These are phyloP conservation scores for Drosophila sordidula DNA, from an alignment of 2,888 invertebrate species.

Conservation along the genomic window DNA sequence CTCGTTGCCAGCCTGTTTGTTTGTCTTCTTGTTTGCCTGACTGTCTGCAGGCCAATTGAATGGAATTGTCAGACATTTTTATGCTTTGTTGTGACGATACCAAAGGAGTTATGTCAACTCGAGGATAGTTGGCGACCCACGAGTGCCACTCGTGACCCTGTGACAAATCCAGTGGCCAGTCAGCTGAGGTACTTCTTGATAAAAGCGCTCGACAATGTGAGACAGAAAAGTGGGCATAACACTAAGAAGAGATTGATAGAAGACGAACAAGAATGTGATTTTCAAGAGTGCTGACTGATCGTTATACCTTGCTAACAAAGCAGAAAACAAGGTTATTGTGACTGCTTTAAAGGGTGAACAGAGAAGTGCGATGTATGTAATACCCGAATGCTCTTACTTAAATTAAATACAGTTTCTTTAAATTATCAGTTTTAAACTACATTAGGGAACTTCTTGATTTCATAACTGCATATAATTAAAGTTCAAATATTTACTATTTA, in stretches of 20 bases:
- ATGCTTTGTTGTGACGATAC: slow-evolving; percentile 19
- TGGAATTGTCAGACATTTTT: slow-evolving; percentile 44
- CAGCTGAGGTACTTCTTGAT: background rate
- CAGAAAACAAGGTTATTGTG: too few relatives aligned
- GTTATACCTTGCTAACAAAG: too few relatives aligned
- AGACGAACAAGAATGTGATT: too few relatives aligned
- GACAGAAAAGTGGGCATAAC: background rate
- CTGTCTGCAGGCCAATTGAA: slow-evolving; percentile 55
- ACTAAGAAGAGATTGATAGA: background rate
- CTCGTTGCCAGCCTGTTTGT: slow-evolving; percentile 18
- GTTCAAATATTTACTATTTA: too few relatives aligned
- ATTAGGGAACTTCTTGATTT: too few relatives aligned
- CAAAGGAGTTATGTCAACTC: slow-evolving; percentile 32
- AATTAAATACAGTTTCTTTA: too few relatives aligned
- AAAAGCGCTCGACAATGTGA: background rate
- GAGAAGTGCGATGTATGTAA: too few relatives aligned
- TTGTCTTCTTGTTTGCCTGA: slow-evolving; percentile 15
- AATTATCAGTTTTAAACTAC: too few relatives aligned
- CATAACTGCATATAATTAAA: too few relatives aligned
- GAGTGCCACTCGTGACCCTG: slow-evolving; percentile 12
- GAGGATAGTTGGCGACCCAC: background rate
- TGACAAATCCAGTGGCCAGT: slow-evolving; percentile 9
- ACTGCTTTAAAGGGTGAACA: too few relatives aligned
- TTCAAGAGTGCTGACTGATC: too few relatives aligned
- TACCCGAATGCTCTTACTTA: too few relatives aligned